Evolutionary conservation across 2,113 vertebrate species (phyloP), one percentile per base, ranked within the genome.

Genomic region (Ictalurus furcatus): DNA sequence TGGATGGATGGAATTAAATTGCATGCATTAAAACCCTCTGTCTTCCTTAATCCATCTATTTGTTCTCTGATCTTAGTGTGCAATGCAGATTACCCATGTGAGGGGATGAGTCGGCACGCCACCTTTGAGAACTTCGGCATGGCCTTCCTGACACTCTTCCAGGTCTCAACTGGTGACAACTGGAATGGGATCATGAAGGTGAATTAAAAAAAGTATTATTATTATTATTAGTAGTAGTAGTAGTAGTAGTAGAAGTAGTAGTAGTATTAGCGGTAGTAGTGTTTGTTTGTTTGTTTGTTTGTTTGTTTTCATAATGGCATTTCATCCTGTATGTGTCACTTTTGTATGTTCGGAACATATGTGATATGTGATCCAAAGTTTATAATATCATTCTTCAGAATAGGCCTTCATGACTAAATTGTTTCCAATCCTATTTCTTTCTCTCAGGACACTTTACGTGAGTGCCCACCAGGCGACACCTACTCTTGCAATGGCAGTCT

Each of bases 171-270:
- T 0, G 98, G 98, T 0, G 98, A 99, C 95, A 99, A 99, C 93
- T 99, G 98, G 98, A 99, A 99, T 0, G 98, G 98, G 84, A 99
- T 99, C 91, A 99, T 99, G 98, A 99, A 99, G 98, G 98, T 99
- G 92, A 30, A 63, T 25, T 40, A 34, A 78, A 52, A 52, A 52
- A 52, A 52, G 8, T 11, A 40, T 40, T 11, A 40, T 28, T 52
- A 25, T 78, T 23, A 21, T 74, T 19, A 73, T 37, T 19, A 34
- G 37, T 37, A 17, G 44, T 44, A 21, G 44, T 71, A 71, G 16
- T 34, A 71, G 7, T 73, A 37, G 19, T 73, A 73, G 2, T 37
- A 37, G 19, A n/a, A 13, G 12, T 52, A 52, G 6, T 52, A 52
- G 6, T 52, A 52, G n/a, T n/a, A n/a, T n/a, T 69, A 2, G 28